Base-by-base conservation (phyloP, 2,113 vertebrate genomes). In the Mungos mungo region DNA sequence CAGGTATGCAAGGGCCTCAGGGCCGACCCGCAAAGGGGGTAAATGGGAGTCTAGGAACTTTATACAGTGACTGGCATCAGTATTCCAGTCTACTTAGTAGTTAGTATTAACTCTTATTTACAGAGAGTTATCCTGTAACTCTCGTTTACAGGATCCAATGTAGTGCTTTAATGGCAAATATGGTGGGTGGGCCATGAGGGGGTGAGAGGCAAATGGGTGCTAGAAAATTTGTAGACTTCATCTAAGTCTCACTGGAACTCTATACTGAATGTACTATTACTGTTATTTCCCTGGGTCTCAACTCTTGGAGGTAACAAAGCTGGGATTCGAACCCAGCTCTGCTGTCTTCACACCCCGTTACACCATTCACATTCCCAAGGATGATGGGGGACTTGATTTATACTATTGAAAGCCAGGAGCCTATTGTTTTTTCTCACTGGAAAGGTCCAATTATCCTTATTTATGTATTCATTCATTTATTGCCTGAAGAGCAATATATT, bases 381-480 rank as follows among this genome's bases (percentile, higher is more conserved):
- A n/a, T 33, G 65, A 77, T 12, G 33, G 45, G 5, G 5, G 31
- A 63, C 29, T 85, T 52, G 52, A 88, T 82, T 71, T 57, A 33
- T 85, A 60, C 23, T 52, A 54, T 16, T 60, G 54, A 95, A 95
- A 82, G 18, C 7, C 29, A 80, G 31, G 54, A 47, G n/a, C 85
- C 95, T 71, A 81, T 60, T 68, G 92, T 94, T 68, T 65, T 88
- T 93, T 95, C 52, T 96, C 84, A 83, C 25, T 94, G 54, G 38
- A 89, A 95, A 15, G 33, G 12, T 92, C 35, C 72, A 68, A 19
- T 93, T 79, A 68, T 83, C 52, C 94, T 94, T 74, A 80, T 68
- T 38, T 81, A 88, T 74, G 18, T 76, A 33, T 89, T 89, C n/a
- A 95, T 90, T 71, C 93, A 92, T 95, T 95, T 93, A 93, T 79